Evolutionary conservation across 2,888 invertebrate species (phyloP).

Genomic region (Eupithecia insigniata): DNA sequence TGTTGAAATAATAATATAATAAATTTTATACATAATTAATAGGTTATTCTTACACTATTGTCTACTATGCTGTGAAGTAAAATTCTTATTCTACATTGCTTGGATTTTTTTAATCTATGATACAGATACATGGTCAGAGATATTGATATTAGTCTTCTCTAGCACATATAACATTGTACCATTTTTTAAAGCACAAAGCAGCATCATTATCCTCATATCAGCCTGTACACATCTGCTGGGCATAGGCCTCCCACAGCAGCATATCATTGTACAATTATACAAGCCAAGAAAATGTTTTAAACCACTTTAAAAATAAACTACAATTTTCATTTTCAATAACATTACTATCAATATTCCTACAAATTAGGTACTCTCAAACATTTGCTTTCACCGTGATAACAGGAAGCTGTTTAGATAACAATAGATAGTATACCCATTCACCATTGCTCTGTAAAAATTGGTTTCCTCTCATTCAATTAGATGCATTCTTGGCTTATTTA

Average conservation of each 20-base stretch:
- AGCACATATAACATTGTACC: neutral
- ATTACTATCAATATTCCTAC: conserved; percentile 23
- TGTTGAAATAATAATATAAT: too few species aligned
- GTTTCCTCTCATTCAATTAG: conserved; percentile 40
- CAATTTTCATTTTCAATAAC: conserved; percentile 8
- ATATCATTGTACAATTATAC: neutral
- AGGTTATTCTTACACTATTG: too few species aligned
- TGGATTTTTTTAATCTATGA: too few species aligned
- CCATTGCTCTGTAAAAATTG: conserved; percentile 48
- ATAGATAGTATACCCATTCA: conserved; percentile 57
- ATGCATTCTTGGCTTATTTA: conserved; percentile 33
- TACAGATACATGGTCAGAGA: neutral
- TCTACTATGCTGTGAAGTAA: too few species aligned
- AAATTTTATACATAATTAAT: too few species aligned
- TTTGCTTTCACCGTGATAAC: conserved; percentile 58
- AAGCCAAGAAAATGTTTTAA: neutral
- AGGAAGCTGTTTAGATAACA: conserved; percentile 65
- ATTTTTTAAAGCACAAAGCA: neutral
- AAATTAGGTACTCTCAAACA: conserved; percentile 33
- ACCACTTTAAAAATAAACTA: neutral
- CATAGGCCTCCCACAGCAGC: too few species aligned
- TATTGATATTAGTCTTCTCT: neutral
- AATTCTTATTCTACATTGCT: too few species aligned
- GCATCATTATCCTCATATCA: too few species aligned
- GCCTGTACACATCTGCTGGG: too few species aligned